Evolutionary conservation across 2,113 vertebrate species (phyloP).

Genomic region (Bucco capensis): DNA sequence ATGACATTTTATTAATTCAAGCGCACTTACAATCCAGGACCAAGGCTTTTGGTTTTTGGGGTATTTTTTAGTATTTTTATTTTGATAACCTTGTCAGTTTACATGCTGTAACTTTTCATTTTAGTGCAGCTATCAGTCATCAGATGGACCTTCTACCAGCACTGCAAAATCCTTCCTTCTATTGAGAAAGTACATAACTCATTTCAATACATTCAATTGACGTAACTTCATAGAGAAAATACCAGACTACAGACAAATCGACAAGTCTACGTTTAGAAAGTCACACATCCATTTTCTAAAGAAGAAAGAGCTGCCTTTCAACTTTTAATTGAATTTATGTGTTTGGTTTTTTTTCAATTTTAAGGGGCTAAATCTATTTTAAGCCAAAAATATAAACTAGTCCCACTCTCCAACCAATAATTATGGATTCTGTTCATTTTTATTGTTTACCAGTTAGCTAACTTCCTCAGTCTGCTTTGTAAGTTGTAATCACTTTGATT

Average conservation of each 20-base stretch:
- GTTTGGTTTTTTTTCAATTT: neutral
- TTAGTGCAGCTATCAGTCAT: neutral
- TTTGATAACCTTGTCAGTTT: neutral
- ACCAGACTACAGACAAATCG: neutral
- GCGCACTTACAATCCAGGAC: neutral
- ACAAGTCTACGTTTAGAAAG: neutral
- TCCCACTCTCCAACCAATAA: neutral
- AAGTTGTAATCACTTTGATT: neutral
- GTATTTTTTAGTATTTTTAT: neutral
- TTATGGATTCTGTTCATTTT: neutral
- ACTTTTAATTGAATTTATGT: neutral
- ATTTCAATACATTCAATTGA: neutral
- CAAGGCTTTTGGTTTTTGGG: neutral
- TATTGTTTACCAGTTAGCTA: neutral
- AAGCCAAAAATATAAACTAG: neutral
- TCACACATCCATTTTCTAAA: neutral
- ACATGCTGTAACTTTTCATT: neutral
- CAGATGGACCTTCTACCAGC: neutral
- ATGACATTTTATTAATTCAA: neutral
- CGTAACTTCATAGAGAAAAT: neutral
- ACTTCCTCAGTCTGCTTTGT: neutral
- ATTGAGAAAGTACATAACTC: neutral
- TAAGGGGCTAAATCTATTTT: neutral
- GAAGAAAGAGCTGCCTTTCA: neutral
- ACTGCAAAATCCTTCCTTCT: neutral